Base-by-base conservation (phyloP, 2,797 vertebrate genomes). In the Steatocranus sp. region DNA sequence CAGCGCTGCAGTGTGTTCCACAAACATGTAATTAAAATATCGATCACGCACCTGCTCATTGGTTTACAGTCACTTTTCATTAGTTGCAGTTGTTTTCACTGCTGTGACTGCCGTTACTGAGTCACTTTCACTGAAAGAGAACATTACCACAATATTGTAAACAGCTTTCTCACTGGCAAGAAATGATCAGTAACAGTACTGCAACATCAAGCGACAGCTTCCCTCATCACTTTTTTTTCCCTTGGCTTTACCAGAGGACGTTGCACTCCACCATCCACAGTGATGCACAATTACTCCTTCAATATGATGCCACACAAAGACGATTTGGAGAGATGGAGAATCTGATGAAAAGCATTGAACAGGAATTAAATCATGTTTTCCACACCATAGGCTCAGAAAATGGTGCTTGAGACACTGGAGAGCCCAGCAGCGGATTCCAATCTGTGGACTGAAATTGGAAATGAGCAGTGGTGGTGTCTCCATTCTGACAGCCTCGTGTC, bases 11-110 rank as follows among this genome's bases (percentile, higher is more conserved):
- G 48, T 30, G 18, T 68, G 54, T 82, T 86, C 74, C 95, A 92
- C 95, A 96, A 96, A 96, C 94, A 96, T 95, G 93, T 96, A 96
- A 97, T 97, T 97, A 96, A 96, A 97, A 96, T 96, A 97, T 97
- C 95, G 97, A 91, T 90, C 68, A 56, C 46, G 17, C 20, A 95
- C 95, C 93, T 92, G 94, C 95, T 94, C 95, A 97, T 97, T 93
- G 96, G 96, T 96, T 97, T 97, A 92, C 93, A 96, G 96, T 96
- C 96, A 96, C 94, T 96, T 95, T 95, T 95, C 95, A 97, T 97
- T 96, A 96, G 94, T 95, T 96, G 96, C 94, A 95, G 95, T 95
- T 95, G 95, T 96, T 96, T 95, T 96, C 96, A 96, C 96, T 95
- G 96, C 95, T 93, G 84, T 79, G 79, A 92, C 93, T 95, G 95